Percentiles rank a stretch among this genome's conserved stretches.
Conservation (phyloP, 2,888 invertebrate species). For the Erebia aethiops region DNA sequence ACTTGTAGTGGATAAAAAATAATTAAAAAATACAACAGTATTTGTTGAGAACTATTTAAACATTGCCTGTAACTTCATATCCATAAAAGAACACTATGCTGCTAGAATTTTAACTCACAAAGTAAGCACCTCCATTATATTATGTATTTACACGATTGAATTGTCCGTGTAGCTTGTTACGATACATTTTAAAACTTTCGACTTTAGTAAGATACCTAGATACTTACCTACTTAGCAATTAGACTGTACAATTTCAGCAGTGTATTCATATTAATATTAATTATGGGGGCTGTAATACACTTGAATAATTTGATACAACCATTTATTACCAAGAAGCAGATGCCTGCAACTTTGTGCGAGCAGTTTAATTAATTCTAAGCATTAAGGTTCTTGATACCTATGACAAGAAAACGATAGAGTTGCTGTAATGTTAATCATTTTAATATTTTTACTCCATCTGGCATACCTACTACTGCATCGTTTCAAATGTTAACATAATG, state of each 20-base stretch:
- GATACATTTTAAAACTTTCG: background rate
- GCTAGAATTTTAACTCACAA: background rate
- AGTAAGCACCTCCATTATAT: background rate
- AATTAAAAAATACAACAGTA: too few species aligned
- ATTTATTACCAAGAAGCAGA: slow-evolving; percentile 7
- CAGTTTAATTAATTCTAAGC: slow-evolving; percentile 14
- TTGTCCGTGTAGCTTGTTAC: background rate
- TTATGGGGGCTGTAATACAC: background rate
- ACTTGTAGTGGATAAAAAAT: too few species aligned
- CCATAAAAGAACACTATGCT: slow-evolving; percentile 1
- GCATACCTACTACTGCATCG: background rate
- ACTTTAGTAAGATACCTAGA: background rate
- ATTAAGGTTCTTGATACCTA: slow-evolving; percentile 4
- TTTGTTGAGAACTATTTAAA: background rate
- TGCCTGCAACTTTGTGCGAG: slow-evolving; percentile 15
- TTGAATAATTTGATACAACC: slow-evolving; percentile 10
- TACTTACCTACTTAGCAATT: background rate
- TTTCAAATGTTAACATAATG: background rate
- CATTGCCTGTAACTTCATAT: background rate
- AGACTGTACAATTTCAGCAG: background rate
- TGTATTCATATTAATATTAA: background rate
- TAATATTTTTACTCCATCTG: too few species aligned
- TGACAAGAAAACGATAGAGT: slow-evolving; percentile 5
- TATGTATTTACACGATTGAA: too few species aligned
- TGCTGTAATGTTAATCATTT: background rate